Evolutionary conservation across 1,140 invertebrate species (phyloP).

Genomic region (Heliconius hermathena): DNA sequence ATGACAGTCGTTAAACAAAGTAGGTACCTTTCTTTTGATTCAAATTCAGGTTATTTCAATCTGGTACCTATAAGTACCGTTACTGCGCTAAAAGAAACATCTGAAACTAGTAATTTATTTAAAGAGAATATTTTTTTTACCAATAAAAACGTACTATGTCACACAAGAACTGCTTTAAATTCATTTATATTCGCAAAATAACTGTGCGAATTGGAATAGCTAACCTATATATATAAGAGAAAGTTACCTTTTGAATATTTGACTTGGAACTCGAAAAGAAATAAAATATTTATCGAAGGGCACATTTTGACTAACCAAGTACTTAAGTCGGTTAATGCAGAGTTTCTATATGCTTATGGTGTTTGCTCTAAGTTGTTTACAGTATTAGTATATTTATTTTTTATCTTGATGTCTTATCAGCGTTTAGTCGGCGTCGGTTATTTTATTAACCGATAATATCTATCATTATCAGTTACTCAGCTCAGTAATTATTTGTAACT

Average conservation of each 20-base stretch:
- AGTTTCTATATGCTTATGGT: conserved; percentile 12
- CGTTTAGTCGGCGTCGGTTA: not conserved
- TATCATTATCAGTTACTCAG: not conserved
- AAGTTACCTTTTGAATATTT: not conserved
- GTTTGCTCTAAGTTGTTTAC: not conserved
- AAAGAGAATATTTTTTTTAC: not conserved
- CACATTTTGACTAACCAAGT: not conserved
- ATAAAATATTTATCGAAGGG: conserved; percentile 17
- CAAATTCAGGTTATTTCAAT: not conserved
- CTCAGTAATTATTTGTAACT: not conserved
- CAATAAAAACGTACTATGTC: not conserved
- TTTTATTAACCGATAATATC: not conserved
- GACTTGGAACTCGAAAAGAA: conserved; percentile 13
- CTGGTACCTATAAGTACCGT: not conserved
- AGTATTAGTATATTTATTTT: not conserved
- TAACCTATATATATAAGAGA: not conserved
- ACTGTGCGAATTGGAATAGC: conserved; percentile 1
- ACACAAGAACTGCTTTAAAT: not conserved
- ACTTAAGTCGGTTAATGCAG: not conserved
- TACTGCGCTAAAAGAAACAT: not conserved
- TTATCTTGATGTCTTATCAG: not conserved
- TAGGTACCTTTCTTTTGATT: not conserved
- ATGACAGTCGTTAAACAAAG: not conserved
- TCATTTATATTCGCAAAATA: conserved; percentile 17
- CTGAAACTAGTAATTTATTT: not conserved